A percentile compares a stretch with the other conserved stretches of the same genome.
phyloP scores from a whole-genome alignment of 1,140 invertebrate genomes.

The Mizuhopecten yessoensis region DNA sequence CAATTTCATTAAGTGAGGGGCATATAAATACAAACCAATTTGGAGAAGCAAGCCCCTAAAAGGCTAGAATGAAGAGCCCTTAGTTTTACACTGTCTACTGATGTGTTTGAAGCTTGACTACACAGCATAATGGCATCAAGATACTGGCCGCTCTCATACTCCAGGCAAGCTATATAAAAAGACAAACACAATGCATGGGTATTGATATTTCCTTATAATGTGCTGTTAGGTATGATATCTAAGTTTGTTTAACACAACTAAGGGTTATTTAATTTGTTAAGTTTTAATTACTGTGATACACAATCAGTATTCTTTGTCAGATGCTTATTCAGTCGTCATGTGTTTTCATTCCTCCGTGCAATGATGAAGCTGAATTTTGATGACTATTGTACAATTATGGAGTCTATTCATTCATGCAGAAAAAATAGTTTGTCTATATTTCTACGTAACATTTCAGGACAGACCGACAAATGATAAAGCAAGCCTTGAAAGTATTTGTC shows the following conservation, averaged over 20 bases:
- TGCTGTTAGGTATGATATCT: too few species aligned
- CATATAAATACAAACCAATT: constrained; percentile 42
- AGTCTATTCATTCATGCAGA: too few species aligned
- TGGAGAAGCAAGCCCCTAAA: constrained; percentile 47
- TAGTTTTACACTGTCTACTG: not conserved
- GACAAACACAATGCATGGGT: not conserved
- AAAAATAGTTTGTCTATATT: too few species aligned
- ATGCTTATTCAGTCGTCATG: not conserved
- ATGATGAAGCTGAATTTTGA: too few species aligned
- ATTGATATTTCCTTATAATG: not conserved
- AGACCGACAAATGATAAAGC: too few species aligned
- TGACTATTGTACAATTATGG: too few species aligned
- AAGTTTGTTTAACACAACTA: too few species aligned
- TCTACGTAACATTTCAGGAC: too few species aligned
- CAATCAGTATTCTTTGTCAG: not conserved
- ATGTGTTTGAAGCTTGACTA: not conserved
- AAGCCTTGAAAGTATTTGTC: too few species aligned
- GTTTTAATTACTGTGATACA: not conserved
- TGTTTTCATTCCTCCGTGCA: too few species aligned
- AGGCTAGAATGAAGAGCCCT: constrained; percentile 45
- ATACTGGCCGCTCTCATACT: constrained; percentile 35
- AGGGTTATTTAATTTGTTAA: not conserved
- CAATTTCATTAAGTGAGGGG: too few species aligned
- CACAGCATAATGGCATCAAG: constrained; percentile 44
- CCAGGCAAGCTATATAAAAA: not conserved